These are phyloP conservation scores for Pampusana beccarii DNA, from an alignment of 2,113 vertebrate genomes.

Conservation along the genomic window DNA sequence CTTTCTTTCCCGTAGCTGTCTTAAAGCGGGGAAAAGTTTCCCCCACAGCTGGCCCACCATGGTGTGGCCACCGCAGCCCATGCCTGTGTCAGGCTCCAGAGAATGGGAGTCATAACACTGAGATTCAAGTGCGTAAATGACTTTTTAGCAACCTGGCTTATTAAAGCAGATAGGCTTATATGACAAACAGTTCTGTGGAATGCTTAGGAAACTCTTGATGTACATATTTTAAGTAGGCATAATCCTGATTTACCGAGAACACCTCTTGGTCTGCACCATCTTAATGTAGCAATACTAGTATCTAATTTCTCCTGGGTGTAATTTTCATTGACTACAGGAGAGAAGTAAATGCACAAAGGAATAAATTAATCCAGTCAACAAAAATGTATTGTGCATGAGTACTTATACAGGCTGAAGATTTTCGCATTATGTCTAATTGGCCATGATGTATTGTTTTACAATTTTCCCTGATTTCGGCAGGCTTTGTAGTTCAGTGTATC, in stretches of 20 bases:
- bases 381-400: background rate
- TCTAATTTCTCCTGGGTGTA: background rate
- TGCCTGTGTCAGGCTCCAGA: background rate
- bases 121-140: background rate
- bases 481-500: background rate
- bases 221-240: background rate
- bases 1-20: background rate
- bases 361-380: background rate
- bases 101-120: background rate
- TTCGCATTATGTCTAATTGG: background rate
- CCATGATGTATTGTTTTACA: background rate
- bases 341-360: background rate
- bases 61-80: background rate
- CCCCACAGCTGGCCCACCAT: background rate
- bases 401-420: background rate
- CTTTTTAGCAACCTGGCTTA: background rate
- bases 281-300: background rate
- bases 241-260: background rate
- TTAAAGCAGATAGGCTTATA: background rate
- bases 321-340: background rate
- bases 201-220: background rate
- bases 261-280: background rate
- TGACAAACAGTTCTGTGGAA: background rate
- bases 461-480: constrained; percentile 12
- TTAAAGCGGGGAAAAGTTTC: background rate